These are phyloP conservation scores for Butorides virescens DNA, from an alignment of 2,113 vertebrate species.

Conservation along the genomic window DNA sequence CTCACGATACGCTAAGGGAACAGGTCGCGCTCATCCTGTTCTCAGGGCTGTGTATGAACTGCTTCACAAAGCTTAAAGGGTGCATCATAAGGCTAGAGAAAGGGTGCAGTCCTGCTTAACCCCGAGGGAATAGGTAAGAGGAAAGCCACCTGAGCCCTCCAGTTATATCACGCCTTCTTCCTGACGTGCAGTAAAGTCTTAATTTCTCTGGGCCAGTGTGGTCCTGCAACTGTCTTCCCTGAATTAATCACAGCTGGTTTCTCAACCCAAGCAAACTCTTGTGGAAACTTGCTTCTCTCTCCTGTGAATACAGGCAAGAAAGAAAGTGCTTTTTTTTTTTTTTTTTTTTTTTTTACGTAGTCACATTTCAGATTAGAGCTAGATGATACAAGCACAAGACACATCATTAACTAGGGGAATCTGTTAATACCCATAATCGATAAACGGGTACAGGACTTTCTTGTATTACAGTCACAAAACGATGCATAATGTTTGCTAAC, in stretches of 20 bases:
- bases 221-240: background rate
- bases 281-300: background rate
- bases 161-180: background rate
- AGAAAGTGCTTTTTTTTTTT: background rate
- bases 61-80: background rate
- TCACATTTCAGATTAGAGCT: conserved; percentile 1
- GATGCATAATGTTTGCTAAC: background rate
- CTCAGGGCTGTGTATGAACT: background rate
- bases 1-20: accelerated
- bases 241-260: background rate
- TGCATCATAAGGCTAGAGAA: background rate
- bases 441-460: background rate
- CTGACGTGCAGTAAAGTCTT: background rate
- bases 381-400: background rate
- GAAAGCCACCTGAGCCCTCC: background rate
- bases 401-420: background rate
- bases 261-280: background rate
- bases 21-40: background rate
- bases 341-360: background rate
- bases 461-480: background rate
- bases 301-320: background rate
- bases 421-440: background rate
- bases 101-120: background rate
- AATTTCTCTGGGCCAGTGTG: background rate
- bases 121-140: background rate